phyloP scores from a whole-genome alignment of 2,888 invertebrate species.

The Gymnosoma rotundatum region DNA sequence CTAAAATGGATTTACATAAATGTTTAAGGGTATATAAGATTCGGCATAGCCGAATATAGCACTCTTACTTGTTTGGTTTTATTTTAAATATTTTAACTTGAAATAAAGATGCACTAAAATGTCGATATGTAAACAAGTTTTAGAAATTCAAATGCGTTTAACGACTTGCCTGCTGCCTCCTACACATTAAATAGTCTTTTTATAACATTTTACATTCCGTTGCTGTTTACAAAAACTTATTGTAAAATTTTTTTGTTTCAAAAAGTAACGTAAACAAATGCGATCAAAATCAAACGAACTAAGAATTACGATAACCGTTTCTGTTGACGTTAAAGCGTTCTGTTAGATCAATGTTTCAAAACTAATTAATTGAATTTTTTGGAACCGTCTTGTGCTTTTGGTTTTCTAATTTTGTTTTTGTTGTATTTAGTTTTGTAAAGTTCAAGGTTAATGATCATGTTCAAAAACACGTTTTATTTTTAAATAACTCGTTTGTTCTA shows the following conservation, averaged over 20 bases:
- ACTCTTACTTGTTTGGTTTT: slow-evolving; percentile 15
- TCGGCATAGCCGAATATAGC: too few species aligned
- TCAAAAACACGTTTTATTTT: slow-evolving; percentile 11
- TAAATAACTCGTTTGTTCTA: not conserved
- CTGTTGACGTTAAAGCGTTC: slow-evolving; percentile 45
- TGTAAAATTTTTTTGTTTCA: not conserved
- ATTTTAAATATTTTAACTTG: slow-evolving; percentile 25
- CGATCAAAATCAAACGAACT: not conserved
- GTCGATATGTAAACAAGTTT: slow-evolving; percentile 59
- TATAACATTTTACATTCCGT: not conserved
- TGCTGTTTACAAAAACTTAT: slow-evolving; percentile 1
- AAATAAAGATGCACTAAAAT: slow-evolving; percentile 46
- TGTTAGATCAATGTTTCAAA: slow-evolving; percentile 48
- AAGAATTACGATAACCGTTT: slow-evolving; percentile 20
- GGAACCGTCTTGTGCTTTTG: slow-evolving; percentile 1
- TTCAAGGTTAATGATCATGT: slow-evolving; percentile 57
- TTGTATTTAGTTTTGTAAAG: not conserved
- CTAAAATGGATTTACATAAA: too few species aligned
- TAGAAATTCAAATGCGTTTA: slow-evolving; percentile 62
- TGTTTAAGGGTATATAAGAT: too few species aligned
- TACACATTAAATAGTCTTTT: slow-evolving; percentile 1
- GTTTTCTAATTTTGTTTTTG: slow-evolving; percentile 13
- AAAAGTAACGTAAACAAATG: slow-evolving; percentile 8
- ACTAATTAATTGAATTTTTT: slow-evolving; percentile 52
- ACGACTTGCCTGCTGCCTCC: slow-evolving; percentile 49